Percentiles rank a stretch among this genome's conserved stretches.
Evolutionary conservation across 2,113 vertebrate genomes (phyloP).

Genomic region (Serilophus lunatus): DNA sequence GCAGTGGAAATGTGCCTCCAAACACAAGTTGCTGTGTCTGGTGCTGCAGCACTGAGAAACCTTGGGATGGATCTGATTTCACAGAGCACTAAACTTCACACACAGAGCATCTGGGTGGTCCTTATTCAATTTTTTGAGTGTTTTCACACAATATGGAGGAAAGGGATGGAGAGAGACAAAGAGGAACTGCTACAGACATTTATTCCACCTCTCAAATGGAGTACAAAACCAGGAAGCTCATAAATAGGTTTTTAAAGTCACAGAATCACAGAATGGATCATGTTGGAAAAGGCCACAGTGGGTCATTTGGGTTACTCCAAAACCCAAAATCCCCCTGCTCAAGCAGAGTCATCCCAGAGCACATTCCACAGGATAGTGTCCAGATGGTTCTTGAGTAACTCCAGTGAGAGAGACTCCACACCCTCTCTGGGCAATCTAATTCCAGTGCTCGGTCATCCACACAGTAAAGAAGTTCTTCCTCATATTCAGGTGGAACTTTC

Average conservation of each 20-base stretch:
- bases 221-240: background rate
- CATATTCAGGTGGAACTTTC: background rate
- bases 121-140: background rate
- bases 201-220: background rate
- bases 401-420: background rate
- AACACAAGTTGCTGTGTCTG: background rate
- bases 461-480: background rate
- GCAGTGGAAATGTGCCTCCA: background rate
- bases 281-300: background rate
- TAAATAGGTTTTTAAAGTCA: background rate
- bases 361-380: background rate
- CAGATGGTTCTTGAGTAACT: background rate
- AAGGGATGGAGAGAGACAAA: background rate
- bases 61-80: background rate
- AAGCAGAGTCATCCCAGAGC: background rate
- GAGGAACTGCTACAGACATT: background rate
- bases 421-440: background rate
- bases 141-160: background rate
- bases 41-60: background rate
- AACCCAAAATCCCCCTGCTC: background rate
- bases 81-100: accelerated
- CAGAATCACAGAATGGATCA: background rate
- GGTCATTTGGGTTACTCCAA: background rate
- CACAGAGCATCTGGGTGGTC: background rate
- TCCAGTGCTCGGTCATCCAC: background rate